These are phyloP conservation scores for Erythrocercus mccallii DNA, from an alignment of 2,113 vertebrate genomes.

Conservation along the genomic window DNA sequence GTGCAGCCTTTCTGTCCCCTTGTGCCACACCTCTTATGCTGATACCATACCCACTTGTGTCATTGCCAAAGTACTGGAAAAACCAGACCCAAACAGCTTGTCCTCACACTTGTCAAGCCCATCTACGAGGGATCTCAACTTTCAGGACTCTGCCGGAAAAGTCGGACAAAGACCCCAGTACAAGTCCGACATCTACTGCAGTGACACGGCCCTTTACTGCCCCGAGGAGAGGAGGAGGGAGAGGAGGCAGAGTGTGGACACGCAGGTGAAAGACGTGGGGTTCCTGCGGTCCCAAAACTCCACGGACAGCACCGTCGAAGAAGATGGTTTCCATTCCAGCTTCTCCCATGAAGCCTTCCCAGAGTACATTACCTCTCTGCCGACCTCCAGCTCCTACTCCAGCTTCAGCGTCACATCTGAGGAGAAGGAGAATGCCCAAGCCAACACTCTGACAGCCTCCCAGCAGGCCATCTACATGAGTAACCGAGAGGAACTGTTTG, in stretches of 20 bases:
- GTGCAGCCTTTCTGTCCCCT: conserved; percentile 73
- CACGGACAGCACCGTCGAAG: conserved; percentile 85
- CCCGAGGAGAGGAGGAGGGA: conserved; percentile 84
- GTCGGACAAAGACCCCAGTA: conserved; percentile 75
- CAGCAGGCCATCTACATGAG: conserved; percentile 88
- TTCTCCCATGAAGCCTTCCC: conserved; percentile 83
- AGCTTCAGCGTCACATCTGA: conserved; percentile 90
- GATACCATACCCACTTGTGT: conserved; percentile 84
- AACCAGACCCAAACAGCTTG: conserved; percentile 83
- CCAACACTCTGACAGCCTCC: conserved; percentile 86
- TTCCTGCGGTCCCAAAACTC: conserved; percentile 85
- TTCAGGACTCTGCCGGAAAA: conserved; percentile 76
- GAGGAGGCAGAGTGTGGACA: conserved; percentile 84
- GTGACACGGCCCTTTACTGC: conserved; percentile 92
- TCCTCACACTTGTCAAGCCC: conserved; percentile 83
- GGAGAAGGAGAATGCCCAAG: conserved; percentile 84
- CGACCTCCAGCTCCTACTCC: conserved; percentile 89
- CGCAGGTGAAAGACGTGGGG: conserved; percentile 73
- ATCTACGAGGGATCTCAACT: conserved; percentile 70
- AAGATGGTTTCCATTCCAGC: conserved; percentile 81
- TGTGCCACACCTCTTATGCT: conserved; percentile 81
- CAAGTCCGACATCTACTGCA: conserved; percentile 90
- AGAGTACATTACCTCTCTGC: conserved; percentile 82
- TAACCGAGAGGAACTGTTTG: conserved; percentile 83
- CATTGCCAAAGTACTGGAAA: conserved; percentile 89